Evolutionary conservation across 2,113 vertebrate genomes (phyloP).

Genomic region (Cepphus grylle): DNA sequence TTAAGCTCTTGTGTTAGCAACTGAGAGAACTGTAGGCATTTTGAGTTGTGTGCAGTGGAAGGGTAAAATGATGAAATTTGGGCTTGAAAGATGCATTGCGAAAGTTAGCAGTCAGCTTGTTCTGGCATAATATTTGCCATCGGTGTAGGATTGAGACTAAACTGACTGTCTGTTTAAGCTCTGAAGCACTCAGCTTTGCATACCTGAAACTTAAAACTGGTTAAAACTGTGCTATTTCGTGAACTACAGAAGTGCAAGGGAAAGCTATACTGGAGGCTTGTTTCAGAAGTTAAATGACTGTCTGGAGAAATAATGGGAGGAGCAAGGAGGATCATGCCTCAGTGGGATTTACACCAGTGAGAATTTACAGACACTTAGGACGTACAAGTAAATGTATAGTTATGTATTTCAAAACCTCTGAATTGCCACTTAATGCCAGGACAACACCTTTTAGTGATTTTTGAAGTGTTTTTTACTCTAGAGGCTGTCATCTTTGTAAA

Average conservation of each 20-base stretch:
- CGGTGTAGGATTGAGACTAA: background rate
- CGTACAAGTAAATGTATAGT: background rate
- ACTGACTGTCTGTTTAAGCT: background rate
- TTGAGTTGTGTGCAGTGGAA: background rate
- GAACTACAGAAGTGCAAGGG: background rate
- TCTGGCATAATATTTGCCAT: background rate
- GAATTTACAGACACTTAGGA: background rate
- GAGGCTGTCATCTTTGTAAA: background rate
- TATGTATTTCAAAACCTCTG: background rate
- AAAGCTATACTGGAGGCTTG: background rate
- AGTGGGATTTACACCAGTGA: background rate
- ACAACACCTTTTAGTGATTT: background rate
- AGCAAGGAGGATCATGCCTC: background rate
- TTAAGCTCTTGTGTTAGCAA: background rate
- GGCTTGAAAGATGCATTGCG: background rate
- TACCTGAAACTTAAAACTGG: background rate
- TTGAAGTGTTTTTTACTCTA: background rate
- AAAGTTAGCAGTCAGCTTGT: background rate
- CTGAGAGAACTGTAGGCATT: background rate
- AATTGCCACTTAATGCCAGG: background rate
- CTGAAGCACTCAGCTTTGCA: background rate
- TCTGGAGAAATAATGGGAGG: background rate
- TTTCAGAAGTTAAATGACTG: background rate
- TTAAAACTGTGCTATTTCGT: background rate
- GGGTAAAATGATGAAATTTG: constrained; percentile 1